Evolutionary conservation across 2,888 invertebrate species (phyloP), one percentile per base, ranked within the genome.

Genomic region (Perizoma flavofasciatum): DNA sequence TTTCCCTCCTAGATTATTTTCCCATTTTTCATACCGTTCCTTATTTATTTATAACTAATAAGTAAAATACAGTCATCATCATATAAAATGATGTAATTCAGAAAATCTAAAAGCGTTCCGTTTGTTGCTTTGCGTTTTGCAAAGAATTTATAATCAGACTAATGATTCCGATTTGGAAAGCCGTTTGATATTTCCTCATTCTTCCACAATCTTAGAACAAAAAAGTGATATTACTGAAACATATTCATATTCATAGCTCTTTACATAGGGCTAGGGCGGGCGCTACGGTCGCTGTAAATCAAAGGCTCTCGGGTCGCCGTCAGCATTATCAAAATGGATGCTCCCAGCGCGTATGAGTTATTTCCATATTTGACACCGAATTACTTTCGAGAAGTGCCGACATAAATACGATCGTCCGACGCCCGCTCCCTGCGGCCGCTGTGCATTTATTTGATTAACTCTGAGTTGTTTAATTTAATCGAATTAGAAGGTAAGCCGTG

Each of bases 391-490:
- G 89, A 90, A 91, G 90, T 89, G 91, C 89, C 85, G 88, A 90
- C 91, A 92, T 92, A 92, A 91, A 91, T 89, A 89, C 63, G 67
- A 62, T 75, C 71, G 78, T 79, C 79, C 79, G 74, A 72, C 72
- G 70, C 69, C 8, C 59, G 52, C 73, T 65, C 71, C 74, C 66
- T 70, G 74, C 83, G 85, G 83, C 88, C 86, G 83, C 82, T 81
- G 77, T 85, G 88, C 92, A 92, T 92, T 92, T 92, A 92, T 92
- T 92, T 92, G 92, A 92, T 92, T 92, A 92, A 92, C 91, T 91
- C 85, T 77, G 90, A 91, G 91, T 92, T 92, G 90, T 92, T 92
- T 92, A 92, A 92, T 92, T 92, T 92, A 92, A 92, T 91, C 88
- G 89, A 91, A 87, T 92, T 91, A 91, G 84, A 87, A 89, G 87